A percentile compares a stretch with the other conserved stretches of the same genome.
Conservation (phyloP, 2,797 vertebrate species). For the Tympanoctomys barrerae region DNA sequence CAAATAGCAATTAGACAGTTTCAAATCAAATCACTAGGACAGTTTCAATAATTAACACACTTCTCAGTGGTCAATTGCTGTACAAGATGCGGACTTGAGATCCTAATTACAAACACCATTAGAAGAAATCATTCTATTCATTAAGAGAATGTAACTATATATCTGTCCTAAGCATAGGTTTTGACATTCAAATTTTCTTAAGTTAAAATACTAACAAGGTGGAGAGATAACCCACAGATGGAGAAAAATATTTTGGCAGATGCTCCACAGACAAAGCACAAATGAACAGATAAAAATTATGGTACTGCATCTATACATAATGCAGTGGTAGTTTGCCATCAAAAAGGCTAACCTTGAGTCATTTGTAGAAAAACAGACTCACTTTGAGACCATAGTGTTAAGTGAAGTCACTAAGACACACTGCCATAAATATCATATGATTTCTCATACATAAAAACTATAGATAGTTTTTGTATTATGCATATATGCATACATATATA, state of each 20-base stretch:
- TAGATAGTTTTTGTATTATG: too few relatives aligned
- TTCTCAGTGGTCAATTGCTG: too few relatives aligned
- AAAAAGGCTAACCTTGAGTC: not conserved
- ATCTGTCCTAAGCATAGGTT: too few relatives aligned
- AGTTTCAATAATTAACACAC: too few relatives aligned
- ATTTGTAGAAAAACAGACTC: not conserved
- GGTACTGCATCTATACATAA: not conserved
- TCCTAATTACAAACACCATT: too few relatives aligned
- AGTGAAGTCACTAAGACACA: not conserved
- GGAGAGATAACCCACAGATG: not conserved
- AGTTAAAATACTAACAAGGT: not conserved
- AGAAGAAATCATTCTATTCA: too few relatives aligned
- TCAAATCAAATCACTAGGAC: too few relatives aligned
- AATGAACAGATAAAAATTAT: not conserved
- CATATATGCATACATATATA: not conserved
- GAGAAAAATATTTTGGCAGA: not conserved
- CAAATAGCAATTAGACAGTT: too few relatives aligned
- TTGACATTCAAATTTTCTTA: not conserved
- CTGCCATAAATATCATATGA: not conserved
- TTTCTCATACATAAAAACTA: not conserved
- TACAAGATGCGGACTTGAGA: too few relatives aligned
- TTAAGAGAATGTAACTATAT: too few relatives aligned
- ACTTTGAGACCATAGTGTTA: not conserved
- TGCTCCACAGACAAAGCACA: not conserved
- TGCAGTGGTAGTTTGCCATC: not conserved